These are phyloP conservation scores for Sitodiplosis mosellana DNA, from an alignment of 1,140 invertebrate genomes.

Conservation along the genomic window DNA sequence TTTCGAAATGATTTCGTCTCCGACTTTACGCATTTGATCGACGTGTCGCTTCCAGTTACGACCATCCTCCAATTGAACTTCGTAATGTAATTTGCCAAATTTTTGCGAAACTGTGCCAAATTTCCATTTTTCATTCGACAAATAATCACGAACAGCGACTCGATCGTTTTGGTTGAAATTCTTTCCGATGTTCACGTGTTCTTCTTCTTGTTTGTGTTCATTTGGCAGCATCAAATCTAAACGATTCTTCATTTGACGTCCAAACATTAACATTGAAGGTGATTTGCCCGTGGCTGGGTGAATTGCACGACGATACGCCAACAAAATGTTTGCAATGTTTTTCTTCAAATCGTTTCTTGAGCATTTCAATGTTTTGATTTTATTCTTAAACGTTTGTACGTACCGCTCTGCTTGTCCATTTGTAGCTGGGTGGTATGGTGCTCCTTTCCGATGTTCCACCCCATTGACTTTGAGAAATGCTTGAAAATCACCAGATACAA, in stretches of 20 bases:
- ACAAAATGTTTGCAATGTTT: not conserved
- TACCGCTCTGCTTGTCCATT: conserved; percentile 21
- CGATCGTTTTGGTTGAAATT: no score
- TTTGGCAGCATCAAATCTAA: no score
- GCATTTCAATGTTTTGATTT: no score
- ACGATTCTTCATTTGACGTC: no score
- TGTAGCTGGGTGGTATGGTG: conserved; percentile 17
- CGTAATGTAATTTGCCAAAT: conserved; percentile 9
- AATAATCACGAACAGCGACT: conserved; percentile 5
- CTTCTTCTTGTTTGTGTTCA: no score
- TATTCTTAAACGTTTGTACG: conserved; percentile 19
- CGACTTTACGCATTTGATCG: conserved; percentile 8
- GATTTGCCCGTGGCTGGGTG: no score
- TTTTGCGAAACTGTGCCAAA: conserved; percentile 5
- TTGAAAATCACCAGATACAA: conserved; percentile 1
- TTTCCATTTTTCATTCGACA: conserved; percentile 8
- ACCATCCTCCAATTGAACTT: conserved; percentile 6
- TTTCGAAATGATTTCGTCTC: no score
- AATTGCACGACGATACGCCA: no score
- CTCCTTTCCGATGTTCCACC: conserved; percentile 15
- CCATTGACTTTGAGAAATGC: conserved; percentile 4
- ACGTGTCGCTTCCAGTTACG: conserved; percentile 9
- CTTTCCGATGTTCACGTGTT: no score
- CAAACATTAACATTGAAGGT: no score
- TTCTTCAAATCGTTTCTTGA: conserved; percentile 6